Base-by-base conservation (phyloP, 2,113 vertebrate genomes). In the Sminthopsis crassicaudata region DNA sequence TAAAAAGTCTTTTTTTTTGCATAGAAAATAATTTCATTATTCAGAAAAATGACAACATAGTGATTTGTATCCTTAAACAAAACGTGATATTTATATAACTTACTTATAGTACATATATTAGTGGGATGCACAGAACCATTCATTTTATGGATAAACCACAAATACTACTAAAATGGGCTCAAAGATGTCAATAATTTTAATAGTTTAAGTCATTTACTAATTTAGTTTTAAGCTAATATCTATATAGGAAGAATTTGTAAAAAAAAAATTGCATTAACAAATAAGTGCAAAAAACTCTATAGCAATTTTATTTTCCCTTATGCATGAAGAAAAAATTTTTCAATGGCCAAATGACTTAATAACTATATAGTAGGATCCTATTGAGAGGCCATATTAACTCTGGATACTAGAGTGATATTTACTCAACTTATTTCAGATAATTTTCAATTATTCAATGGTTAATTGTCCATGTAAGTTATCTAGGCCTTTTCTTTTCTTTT, bases 1-100 rank as follows among this genome's bases (percentile, higher is more conserved):
- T 96, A 97, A 97, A 95, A 92, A 96, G 12, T 24, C 48, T 48
- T 51, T 51, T 9, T 51, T 9, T 9, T 96, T 96, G 94, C 98
- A 94, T 46, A 91, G 92, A 95, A 27, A 97, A n/a, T 96, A 94
- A 97, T 97, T 97, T 97, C 89, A 95, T 97, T 96, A 97, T 94
- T 54, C 88, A 96, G 93, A 95, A 95, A 97, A 98, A 98, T n/a
- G 30, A 26, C 55, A 24, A 6, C 50, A 95, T 27, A 96, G 7
- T 93, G 84, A 94, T 48, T 97, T 91, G 84, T 93, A 89, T 0
- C 4, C 14, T 67, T 36, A 67, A 91, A 93, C 14, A 97, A 97
- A 96, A 96, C 50, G 53, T 26, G 7, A 67, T 93, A 50, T 67
- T 76, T 91, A 94, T 46, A 54, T n/a, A 55, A 51, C 1, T 11